Conservation (phyloP, 2,113 vertebrate species). For the Synodontis membranacea region DNA sequence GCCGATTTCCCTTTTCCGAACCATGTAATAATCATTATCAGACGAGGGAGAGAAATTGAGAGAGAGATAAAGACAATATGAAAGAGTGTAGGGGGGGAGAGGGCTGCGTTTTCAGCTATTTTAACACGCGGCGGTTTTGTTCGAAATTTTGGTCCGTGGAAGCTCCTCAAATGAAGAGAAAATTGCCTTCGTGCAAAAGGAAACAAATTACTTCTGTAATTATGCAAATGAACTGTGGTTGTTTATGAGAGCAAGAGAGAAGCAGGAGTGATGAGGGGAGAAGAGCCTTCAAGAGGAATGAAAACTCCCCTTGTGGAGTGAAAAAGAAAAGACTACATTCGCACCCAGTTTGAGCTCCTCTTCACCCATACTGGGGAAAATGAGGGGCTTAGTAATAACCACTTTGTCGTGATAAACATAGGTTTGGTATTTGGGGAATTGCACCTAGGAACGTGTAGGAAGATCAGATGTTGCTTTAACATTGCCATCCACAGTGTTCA, state of each 20-base stretch:
- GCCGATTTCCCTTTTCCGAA: slow-evolving; percentile 12
- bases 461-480: neutral
- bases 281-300: slow-evolving; percentile 39
- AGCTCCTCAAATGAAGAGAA: slow-evolving; percentile 48
- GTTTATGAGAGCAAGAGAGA: slow-evolving; percentile 50
- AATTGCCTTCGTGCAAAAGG: slow-evolving; percentile 51
- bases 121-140: slow-evolving; percentile 50
- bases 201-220: slow-evolving; percentile 61
- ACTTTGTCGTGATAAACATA: slow-evolving; percentile 6
- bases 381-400: slow-evolving; percentile 35
- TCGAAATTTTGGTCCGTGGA: slow-evolving; percentile 48
- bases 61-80: slow-evolving; percentile 5
- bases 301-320: slow-evolving; percentile 29
- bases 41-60: slow-evolving; percentile 4
- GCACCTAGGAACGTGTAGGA: neutral
- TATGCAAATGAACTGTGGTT: slow-evolving; percentile 57
- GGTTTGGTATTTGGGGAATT: neutral
- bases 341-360: slow-evolving; percentile 36
- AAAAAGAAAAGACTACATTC: slow-evolving; percentile 16
- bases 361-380: slow-evolving; percentile 27
- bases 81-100: neutral
- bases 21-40: slow-evolving; percentile 26
- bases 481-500: neutral
- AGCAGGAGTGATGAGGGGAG: slow-evolving; percentile 40
- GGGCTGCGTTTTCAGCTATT: slow-evolving; percentile 41